Conservation (phyloP, 2,113 vertebrate genomes). For the Arvicanthis niloticus region DNA sequence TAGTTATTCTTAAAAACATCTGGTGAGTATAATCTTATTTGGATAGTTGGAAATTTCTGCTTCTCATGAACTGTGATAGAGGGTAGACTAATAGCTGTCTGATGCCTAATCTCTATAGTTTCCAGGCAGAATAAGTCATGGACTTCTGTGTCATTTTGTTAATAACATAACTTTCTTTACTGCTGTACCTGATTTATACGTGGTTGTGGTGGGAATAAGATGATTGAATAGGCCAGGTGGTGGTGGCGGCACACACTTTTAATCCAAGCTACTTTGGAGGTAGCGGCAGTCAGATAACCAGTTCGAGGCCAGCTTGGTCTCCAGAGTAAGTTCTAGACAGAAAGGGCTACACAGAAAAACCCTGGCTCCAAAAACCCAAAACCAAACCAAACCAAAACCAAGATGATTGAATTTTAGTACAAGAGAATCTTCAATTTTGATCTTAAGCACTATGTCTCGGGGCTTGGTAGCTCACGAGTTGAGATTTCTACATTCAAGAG, state of each 20-base stretch:
- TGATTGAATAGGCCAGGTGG: not conserved
- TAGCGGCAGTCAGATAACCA: no score
- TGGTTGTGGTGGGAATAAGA: not conserved
- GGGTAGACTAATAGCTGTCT: slow-evolving; percentile 1
- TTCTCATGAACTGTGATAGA: not conserved
- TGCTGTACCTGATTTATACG: not conserved
- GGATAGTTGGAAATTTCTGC: not conserved
- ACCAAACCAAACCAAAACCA: not conserved
- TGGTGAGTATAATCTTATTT: slow-evolving; percentile 44
- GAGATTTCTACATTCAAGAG: not conserved
- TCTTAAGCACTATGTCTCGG: not conserved
- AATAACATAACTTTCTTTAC: not conserved
- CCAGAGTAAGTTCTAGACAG: not conserved
- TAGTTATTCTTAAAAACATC: slow-evolving; percentile 32
- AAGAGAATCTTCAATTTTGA: slow-evolving; percentile 35
- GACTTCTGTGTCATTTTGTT: not conserved
- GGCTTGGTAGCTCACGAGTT: not conserved
- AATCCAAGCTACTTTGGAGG: not conserved
- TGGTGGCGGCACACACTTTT: not conserved
- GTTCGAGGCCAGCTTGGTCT: not conserved
- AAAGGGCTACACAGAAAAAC: not conserved
- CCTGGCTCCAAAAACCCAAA: not conserved
- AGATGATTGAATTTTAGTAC: slow-evolving; percentile 21
- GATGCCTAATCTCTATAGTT: not conserved
- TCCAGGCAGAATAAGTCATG: not conserved